These are phyloP conservation scores for Ciconia nigra DNA, from an alignment of 2,797 vertebrate species.

Conservation along the genomic window DNA sequence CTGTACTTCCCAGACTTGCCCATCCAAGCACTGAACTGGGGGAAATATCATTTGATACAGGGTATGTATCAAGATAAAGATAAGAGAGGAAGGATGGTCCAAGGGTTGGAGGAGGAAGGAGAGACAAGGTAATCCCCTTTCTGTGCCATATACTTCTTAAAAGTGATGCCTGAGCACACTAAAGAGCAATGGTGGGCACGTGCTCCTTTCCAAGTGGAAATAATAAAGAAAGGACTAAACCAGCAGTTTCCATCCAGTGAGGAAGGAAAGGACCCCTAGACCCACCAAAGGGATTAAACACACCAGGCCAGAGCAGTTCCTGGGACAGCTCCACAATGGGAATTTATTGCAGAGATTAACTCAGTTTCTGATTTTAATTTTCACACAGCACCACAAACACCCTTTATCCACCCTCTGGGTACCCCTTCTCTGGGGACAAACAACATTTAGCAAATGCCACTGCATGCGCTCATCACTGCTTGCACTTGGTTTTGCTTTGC, in stretches of 20 bases:
- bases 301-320: background rate
- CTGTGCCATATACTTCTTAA: background rate
- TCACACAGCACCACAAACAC: background rate
- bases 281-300: background rate
- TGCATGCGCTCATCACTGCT: accelerated
- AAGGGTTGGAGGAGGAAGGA: background rate
- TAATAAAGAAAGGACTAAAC: background rate
- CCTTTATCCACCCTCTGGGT: background rate
- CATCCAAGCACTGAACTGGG: background rate
- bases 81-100: background rate
- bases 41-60: background rate
- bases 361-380: background rate
- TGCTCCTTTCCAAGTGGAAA: background rate
- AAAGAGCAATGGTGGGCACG: background rate
- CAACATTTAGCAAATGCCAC: background rate
- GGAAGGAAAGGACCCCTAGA: background rate
- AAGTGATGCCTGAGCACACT: background rate
- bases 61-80: background rate
- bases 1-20: background rate
- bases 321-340: background rate
- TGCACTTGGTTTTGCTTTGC: background rate
- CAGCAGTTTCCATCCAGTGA: background rate
- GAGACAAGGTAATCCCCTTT: background rate
- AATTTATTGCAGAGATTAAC: background rate
- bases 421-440: background rate